These are phyloP conservation scores for Portevinia maculata DNA, from an alignment of 2,888 invertebrate species.

Conservation along the genomic window DNA sequence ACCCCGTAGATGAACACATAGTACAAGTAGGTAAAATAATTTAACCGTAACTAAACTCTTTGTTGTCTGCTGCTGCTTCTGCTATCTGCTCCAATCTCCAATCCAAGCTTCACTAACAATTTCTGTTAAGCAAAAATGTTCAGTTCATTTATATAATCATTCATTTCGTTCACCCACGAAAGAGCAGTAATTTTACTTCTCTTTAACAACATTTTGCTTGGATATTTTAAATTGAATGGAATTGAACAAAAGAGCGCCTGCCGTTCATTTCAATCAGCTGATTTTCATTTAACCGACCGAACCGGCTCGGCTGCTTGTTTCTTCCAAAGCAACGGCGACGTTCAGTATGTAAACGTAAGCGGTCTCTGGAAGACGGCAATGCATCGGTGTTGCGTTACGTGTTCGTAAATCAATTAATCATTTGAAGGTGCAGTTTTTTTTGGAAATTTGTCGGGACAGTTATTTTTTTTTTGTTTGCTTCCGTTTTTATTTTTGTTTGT, in stretches of 20 bases:
- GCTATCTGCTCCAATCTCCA: too few relatives aligned
- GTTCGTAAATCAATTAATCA: constrained; percentile 38
- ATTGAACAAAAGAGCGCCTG: constrained; percentile 40
- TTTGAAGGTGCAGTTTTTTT: constrained; percentile 40
- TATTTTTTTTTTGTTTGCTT: constrained; percentile 24
- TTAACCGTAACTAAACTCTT: constrained; percentile 55
- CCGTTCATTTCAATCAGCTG: constrained; percentile 47
- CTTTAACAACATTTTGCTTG: constrained; percentile 21
- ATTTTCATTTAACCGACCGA: constrained; percentile 7
- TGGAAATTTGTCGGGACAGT: constrained; percentile 21
- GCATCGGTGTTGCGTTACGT: constrained; percentile 41
- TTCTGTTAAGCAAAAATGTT: constrained; percentile 37
- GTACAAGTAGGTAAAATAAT: background rate
- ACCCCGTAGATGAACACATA: constrained; percentile 4
- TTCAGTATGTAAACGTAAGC: constrained; percentile 68
- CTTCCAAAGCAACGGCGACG: constrained; percentile 38
- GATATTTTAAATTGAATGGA: constrained; percentile 48
- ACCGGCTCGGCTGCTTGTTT: constrained; percentile 44
- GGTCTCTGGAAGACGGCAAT: constrained; percentile 27
- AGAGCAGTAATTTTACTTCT: constrained; percentile 15
- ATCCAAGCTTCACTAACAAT: background rate
- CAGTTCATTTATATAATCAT: constrained; percentile 8
- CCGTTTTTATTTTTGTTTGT: constrained; percentile 17
- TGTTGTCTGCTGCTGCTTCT: constrained; percentile 73
- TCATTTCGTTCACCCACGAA: constrained; percentile 42